phyloP scores from a whole-genome alignment of 2,797 vertebrate species.

The Rallus crepitans region DNA sequence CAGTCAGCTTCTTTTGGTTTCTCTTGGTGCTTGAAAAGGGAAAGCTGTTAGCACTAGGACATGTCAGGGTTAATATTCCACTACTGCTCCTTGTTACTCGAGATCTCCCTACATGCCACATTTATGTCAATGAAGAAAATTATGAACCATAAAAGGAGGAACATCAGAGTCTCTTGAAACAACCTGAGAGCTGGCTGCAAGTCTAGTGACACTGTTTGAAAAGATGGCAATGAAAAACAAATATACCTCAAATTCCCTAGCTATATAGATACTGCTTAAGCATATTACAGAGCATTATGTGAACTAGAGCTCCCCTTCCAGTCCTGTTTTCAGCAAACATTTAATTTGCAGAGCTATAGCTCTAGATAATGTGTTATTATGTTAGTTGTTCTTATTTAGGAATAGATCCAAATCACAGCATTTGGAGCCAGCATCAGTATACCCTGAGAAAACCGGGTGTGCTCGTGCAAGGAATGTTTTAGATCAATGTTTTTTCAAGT shows the following conservation, averaged over 20 bases:
- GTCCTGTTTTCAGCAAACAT: conserved; percentile 27
- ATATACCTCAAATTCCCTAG: conserved; percentile 2
- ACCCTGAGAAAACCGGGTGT: background rate
- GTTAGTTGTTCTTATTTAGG: background rate
- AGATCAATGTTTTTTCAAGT: background rate
- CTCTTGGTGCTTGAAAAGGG: background rate
- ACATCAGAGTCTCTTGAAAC: conserved; percentile 1
- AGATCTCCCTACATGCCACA: background rate
- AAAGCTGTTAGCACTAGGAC: background rate
- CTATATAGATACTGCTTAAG: background rate
- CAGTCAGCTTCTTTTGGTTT: background rate
- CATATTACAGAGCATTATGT: background rate
- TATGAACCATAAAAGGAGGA: conserved; percentile 21
- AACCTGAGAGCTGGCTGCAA: background rate
- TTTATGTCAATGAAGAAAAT: background rate
- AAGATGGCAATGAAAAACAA: conserved; percentile 30
- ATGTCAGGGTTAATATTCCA: background rate
- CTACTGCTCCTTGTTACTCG: background rate
- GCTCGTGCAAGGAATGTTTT: background rate
- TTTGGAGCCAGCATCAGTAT: background rate
- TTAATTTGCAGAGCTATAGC: conserved; percentile 12
- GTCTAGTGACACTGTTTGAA: background rate
- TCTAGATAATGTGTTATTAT: conserved; percentile 1
- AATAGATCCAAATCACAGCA: conserved; percentile 13
- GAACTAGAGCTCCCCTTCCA: conserved; percentile 6